These are phyloP conservation scores for Atrichornis clamosus DNA, from an alignment of 2,113 vertebrate genomes.

Conservation along the genomic window DNA sequence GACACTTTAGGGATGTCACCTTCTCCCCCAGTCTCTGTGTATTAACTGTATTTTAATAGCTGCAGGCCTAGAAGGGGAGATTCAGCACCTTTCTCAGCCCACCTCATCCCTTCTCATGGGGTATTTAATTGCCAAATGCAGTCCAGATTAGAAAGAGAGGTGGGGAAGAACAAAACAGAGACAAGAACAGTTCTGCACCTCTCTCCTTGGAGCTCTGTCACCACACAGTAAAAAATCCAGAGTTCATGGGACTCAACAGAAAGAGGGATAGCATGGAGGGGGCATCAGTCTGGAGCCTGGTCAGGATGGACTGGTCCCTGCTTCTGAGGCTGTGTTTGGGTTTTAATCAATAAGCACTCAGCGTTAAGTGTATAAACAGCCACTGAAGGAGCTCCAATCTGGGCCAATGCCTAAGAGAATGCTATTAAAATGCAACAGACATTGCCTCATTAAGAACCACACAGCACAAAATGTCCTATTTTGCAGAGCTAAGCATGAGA, in stretches of 20 bases:
- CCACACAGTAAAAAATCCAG: background rate
- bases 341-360: background rate
- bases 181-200: background rate
- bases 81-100: background rate
- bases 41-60: background rate
- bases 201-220: background rate
- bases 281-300: background rate
- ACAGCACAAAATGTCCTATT: background rate
- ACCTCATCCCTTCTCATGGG: background rate
- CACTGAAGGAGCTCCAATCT: background rate
- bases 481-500: background rate
- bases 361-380: background rate
- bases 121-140: background rate
- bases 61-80: background rate
- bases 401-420: background rate
- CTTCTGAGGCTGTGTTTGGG: background rate
- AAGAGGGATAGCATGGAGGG: background rate
- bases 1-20: background rate
- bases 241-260: background rate
- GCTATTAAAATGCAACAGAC: slow-evolving; percentile 20
- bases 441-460: background rate
- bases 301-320: background rate
- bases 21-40: background rate
- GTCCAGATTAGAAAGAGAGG: background rate
- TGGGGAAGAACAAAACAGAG: background rate